Evolutionary conservation across 2,888 invertebrate species (phyloP), one percentile per base, ranked within the genome.

Genomic region (Drosophila tanythrix): DNA sequence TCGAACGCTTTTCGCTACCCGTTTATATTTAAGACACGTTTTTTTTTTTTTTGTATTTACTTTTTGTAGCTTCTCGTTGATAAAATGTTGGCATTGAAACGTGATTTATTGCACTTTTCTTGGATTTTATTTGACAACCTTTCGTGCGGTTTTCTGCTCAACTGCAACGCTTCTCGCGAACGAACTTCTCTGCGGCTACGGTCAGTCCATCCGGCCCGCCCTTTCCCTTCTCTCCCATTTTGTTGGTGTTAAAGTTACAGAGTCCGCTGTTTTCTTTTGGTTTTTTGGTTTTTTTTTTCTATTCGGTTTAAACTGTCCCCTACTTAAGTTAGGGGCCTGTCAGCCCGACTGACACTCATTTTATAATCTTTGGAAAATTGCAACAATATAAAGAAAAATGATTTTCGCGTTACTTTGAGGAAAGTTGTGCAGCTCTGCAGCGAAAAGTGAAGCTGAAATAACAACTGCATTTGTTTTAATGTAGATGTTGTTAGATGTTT

Each of bases 51-150:
- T 5, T 62, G 59, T 33, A 29, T 46, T 18, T 62, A 36, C 48
- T 62, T 68, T 52, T 62, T 55, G 55, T 69, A 72, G 68, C 65
- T 87, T 73, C 55, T 40, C 56, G 70, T 57, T 70, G 75, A 74
- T 75, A 78, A 81, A 81, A 81, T 76, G 72, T 80, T 84, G 81
- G 78, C 78, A 76, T 66, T 69, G 74, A 70, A 78, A 82, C 80
- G 89, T 90, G 89, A 89, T 90, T 89, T 89, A 89, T 88, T 90
- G 82, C 88, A 82, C 58, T 87, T 90, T 90, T 68, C 75, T 75
- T 65, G 77, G 78, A 81, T 90, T 87, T 86, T 88, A 88, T 88
- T 86, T 86, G 90, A 90, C 86, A 87, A 83, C 74, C 76, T 85
- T 90, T 81, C 83, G 72, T 76, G 76, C 52, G 72, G 78, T 60